Conservation (phyloP, 2,113 vertebrate genomes). For the Oncorhynchus keta region DNA sequence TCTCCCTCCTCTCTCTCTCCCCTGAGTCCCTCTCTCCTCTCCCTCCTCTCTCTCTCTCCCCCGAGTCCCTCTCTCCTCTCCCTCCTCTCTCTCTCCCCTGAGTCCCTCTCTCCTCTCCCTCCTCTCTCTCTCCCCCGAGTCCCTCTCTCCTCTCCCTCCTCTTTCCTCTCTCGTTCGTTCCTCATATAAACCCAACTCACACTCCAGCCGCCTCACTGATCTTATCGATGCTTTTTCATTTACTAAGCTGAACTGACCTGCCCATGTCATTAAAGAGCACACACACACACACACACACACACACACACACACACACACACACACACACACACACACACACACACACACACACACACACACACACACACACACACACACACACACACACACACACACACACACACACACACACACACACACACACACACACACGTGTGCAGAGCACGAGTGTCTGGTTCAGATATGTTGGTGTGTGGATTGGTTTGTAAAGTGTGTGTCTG, state of each 20-base stretch:
- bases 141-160: neutral
- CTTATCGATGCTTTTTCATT: constrained; percentile 61
- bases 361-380: neutral
- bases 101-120: neutral
- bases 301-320: constrained; percentile 1
- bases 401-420: neutral
- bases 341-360: neutral
- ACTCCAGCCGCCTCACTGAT: constrained; percentile 47
- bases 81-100: neutral
- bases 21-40: no score
- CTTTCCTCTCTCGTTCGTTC: neutral
- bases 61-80: neutral
- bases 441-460: neutral
- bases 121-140: neutral
- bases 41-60: neutral
- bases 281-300: no score
- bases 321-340: constrained; percentile 2
- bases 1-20: no score
- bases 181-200: constrained; percentile 49
- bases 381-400: constrained; percentile 5
- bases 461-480: neutral
- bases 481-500: neutral
- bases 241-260: constrained; percentile 54
- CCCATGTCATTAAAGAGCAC: constrained; percentile 37
- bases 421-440: constrained; percentile 19